Evolutionary conservation across 2,888 invertebrate species (phyloP).

Genomic region (Chalcis sispes): DNA sequence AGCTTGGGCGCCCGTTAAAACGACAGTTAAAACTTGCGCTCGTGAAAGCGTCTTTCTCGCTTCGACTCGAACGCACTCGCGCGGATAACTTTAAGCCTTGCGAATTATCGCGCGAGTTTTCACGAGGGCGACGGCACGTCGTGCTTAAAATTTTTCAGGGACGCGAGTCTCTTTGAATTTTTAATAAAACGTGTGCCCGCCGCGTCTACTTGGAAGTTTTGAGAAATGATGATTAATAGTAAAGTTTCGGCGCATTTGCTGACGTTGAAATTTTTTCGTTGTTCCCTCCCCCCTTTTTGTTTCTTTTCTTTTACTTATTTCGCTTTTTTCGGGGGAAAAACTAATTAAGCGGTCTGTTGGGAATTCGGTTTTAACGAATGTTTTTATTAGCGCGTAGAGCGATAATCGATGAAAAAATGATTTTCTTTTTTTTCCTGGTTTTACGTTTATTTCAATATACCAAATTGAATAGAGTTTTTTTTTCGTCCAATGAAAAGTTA

Average conservation of each 20-base stretch:
- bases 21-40: conserved; percentile 67
- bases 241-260: conserved; percentile 10
- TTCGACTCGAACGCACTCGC: no score
- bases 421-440: no score
- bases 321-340: background rate
- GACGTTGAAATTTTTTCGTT: conserved; percentile 11
- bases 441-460: no score
- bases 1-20: conserved; percentile 62
- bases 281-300: background rate
- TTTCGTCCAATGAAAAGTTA: no score
- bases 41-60: conserved; percentile 23
- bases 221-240: conserved; percentile 47
- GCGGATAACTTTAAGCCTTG: conserved; percentile 8
- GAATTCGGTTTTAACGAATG: background rate
- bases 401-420: no score
- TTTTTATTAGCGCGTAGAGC: no score
- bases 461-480: no score
- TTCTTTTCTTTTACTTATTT: conserved; percentile 10
- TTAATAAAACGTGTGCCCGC: conserved; percentile 38
- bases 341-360: conserved; percentile 24
- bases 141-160: conserved; percentile 33
- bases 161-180: conserved; percentile 21
- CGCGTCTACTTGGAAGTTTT: conserved; percentile 5
- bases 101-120: conserved; percentile 49
- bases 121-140: conserved; percentile 27